Percentiles rank a stretch among this genome's conserved stretches.
Conservation (phyloP, 2,113 vertebrate species). For the Hassar affinis region DNA sequence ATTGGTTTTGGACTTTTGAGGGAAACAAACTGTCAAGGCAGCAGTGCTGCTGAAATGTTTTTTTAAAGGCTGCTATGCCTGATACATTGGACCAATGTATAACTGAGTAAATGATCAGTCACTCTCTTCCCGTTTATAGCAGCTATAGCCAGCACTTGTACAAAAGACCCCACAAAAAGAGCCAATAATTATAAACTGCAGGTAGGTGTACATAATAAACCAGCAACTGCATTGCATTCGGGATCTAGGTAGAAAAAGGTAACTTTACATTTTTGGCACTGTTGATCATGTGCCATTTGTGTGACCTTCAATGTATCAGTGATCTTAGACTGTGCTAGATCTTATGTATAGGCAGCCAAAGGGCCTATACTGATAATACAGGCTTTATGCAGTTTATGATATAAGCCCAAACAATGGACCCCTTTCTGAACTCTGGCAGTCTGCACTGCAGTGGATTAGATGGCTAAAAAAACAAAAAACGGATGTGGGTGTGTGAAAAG, state of each 20-base stretch:
- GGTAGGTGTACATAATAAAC: background rate
- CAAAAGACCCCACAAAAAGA: background rate
- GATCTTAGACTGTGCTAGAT: background rate
- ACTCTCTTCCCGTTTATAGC: background rate
- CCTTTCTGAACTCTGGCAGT: background rate
- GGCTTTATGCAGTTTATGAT: background rate
- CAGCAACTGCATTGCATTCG: background rate
- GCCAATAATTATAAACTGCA: background rate
- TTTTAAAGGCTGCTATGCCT: background rate
- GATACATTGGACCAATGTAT: background rate
- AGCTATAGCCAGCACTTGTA: background rate
- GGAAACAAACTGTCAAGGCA: background rate
- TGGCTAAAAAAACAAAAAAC: slow-evolving; percentile 17
- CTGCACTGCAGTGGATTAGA: background rate
- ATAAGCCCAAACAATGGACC: background rate
- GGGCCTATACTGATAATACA: background rate
- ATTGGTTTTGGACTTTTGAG: background rate
- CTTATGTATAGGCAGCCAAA: background rate
- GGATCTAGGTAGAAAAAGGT: background rate
- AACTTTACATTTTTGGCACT: background rate
- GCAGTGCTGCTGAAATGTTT: background rate
- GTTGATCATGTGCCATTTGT: background rate
- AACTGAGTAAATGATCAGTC: background rate
- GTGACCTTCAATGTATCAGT: background rate
- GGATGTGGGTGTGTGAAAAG: slow-evolving; percentile 10